A percentile compares a stretch with the other conserved stretches of the same genome.
Evolutionary conservation across 1,140 invertebrate genomes (phyloP).

Genomic region (Coelopa frigida): DNA sequence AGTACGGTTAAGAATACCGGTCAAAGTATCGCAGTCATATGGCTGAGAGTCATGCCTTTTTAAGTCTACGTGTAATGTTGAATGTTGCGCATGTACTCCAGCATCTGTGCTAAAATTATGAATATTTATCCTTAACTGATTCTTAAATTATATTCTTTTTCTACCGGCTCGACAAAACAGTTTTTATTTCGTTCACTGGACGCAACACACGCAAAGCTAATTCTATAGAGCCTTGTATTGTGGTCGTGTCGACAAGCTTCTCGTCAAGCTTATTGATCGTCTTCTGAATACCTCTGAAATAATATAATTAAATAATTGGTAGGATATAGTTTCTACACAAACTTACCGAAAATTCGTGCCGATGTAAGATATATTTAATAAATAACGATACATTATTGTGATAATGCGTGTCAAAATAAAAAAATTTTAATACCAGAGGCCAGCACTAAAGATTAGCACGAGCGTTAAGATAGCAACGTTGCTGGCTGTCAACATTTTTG

Average conservation of each 20-base stretch:
- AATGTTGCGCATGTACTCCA: conserved; percentile 61
- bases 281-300: conserved; percentile 50
- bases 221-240: conserved; percentile 60
- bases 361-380: conserved; percentile 55
- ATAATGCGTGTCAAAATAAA: too few species aligned
- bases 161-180: conserved; percentile 60
- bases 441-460: too few species aligned
- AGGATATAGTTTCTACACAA: neutral
- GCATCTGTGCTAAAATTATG: conserved; percentile 56
- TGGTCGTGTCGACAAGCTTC: conserved; percentile 47
- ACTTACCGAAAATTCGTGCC: conserved; percentile 54
- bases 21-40: conserved; percentile 47
- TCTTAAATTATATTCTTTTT: too few species aligned
- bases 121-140: conserved; percentile 13
- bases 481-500: too few species aligned
- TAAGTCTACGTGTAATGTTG: conserved; percentile 59
- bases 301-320: neutral
- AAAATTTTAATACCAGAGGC: too few species aligned
- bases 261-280: conserved; percentile 35
- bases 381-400: conserved; percentile 54
- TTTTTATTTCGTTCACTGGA: conserved; percentile 47
- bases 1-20: conserved; percentile 51
- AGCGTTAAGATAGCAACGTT: too few species aligned
- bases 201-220: conserved; percentile 47
- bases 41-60: conserved; percentile 41